Conservation (phyloP, 1,140 invertebrate species). For the Lepidotrigona ventralis region DNA sequence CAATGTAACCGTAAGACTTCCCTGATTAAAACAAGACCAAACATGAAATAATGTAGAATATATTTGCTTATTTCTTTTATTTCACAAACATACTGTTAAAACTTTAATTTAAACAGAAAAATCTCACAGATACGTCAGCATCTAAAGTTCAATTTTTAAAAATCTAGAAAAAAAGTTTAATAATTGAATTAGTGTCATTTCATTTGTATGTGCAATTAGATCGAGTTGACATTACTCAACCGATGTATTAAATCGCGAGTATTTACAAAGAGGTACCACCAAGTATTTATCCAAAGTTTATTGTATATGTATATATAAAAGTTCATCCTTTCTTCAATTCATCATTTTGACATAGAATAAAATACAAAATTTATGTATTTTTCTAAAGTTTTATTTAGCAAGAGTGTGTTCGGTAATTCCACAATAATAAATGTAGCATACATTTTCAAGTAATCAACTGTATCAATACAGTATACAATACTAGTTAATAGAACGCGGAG, state of each 20-base stretch:
- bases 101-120: not conserved
- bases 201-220: not conserved
- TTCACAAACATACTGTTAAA: not conserved
- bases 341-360: not conserved
- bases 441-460: constrained; percentile 57
- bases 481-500: constrained; percentile 52
- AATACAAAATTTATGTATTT: constrained; percentile 41
- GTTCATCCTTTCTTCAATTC: not conserved
- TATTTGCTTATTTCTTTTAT: not conserved
- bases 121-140: not conserved
- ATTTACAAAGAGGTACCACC: too few species aligned
- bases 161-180: not conserved
- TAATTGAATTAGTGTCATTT: not conserved
- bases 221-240: too few species aligned
- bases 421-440: constrained; percentile 71
- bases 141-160: not conserved
- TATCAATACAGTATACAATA: constrained; percentile 57
- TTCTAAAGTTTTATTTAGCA: constrained; percentile 72
- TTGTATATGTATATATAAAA: not conserved
- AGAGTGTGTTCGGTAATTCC: constrained; percentile 56
- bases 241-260: too few species aligned
- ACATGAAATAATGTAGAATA: too few species aligned
- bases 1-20: not conserved
- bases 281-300: too few species aligned
- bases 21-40: not conserved